phyloP scores from a whole-genome alignment of 92 coral and sea anemone genomes.

The Epizoanthus illoricatus region DNA sequence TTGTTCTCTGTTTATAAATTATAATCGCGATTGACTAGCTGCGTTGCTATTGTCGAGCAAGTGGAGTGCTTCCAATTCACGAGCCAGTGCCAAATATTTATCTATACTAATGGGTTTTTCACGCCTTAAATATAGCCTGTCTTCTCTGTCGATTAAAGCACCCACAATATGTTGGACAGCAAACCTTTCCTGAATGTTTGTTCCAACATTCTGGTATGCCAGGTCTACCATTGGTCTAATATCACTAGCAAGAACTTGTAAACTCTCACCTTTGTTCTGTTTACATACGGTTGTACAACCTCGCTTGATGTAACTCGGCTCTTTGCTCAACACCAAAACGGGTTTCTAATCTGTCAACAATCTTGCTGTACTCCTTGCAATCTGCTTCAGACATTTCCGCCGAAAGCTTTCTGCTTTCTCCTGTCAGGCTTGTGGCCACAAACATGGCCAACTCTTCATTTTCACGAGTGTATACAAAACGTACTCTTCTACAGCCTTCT shows the following conservation, averaged over 20 bases:
- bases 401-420: too few relatives aligned
- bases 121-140: slow-evolving; percentile 34
- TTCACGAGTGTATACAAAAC: too few relatives aligned
- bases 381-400: too few relatives aligned
- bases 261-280: slow-evolving; percentile 49
- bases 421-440: too few relatives aligned
- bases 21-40: not conserved
- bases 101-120: slow-evolving; percentile 31
- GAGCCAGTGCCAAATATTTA: slow-evolving; percentile 33
- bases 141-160: slow-evolving; percentile 23
- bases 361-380: slow-evolving; percentile 27
- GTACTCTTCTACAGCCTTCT: too few relatives aligned
- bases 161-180: slow-evolving; percentile 23
- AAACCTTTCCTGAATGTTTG: slow-evolving; percentile 10
- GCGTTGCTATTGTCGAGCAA: slow-evolving; percentile 39
- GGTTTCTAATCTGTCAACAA: slow-evolving; percentile 25
- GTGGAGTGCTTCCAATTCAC: slow-evolving; percentile 38
- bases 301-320: slow-evolving; percentile 53
- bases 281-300: slow-evolving; percentile 46
- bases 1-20: slow-evolving; percentile 16
- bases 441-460: too few relatives aligned
- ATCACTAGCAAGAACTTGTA: slow-evolving; percentile 25
- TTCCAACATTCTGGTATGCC: slow-evolving; percentile 15
- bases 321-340: slow-evolving; percentile 52
- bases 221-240: slow-evolving; percentile 30